Evolutionary conservation across 2,797 vertebrate genomes (phyloP).

Genomic region (Sus cebifrons): DNA sequence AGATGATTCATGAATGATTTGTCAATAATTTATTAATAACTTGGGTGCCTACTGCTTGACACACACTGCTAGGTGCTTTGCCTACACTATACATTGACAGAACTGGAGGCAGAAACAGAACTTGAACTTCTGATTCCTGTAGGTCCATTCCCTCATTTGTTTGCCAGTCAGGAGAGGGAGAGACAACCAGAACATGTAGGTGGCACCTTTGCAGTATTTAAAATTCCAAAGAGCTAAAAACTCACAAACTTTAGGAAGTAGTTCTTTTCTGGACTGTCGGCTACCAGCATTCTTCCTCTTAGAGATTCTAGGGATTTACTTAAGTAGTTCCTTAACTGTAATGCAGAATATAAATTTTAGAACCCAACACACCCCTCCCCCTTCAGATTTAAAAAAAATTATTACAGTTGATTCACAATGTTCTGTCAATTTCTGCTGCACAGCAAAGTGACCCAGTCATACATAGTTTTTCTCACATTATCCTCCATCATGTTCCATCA

Average conservation of each 20-base stretch:
- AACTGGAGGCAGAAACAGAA: neutral
- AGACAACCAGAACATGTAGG: neutral
- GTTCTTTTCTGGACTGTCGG: neutral
- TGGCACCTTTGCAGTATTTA: neutral
- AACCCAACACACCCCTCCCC: neutral
- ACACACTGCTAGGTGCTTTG: neutral
- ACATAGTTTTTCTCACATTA: too few relatives aligned
- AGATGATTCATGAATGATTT: neutral
- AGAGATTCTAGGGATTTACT: neutral
- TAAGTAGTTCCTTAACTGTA: neutral
- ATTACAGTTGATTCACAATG: too few relatives aligned
- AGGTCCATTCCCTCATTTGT: neutral
- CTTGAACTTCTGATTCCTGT: neutral
- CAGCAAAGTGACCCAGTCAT: too few relatives aligned
- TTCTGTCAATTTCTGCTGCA: too few relatives aligned
- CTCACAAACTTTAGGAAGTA: neutral
- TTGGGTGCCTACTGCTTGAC: neutral
- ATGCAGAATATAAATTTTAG: conserved; percentile 36
- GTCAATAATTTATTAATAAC: neutral
- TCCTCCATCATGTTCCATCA: too few relatives aligned
- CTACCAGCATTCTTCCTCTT: neutral
- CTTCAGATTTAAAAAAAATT: neutral
- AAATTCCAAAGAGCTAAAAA: neutral
- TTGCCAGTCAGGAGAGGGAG: neutral
- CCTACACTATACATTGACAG: neutral